Evolutionary conservation across 2,797 vertebrate species (phyloP), one percentile per base, ranked within the genome.

Genomic region (Darevskia nairensis): DNA sequence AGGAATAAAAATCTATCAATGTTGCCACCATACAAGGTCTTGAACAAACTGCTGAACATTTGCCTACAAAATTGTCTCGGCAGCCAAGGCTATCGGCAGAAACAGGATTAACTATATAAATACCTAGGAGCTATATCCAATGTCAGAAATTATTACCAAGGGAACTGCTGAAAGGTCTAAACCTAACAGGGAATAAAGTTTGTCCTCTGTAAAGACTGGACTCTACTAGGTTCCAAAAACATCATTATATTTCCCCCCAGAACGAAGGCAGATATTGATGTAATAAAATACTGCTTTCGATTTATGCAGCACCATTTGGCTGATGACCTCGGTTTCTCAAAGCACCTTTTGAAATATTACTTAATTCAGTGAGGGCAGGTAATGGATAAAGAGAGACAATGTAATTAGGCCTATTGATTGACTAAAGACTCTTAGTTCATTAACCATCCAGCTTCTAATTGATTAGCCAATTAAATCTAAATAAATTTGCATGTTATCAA

Each of bases 101-200:
- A 93, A 86, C 13, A 83, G 93, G 89, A 92, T 95, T 95, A 94
- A 93, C 44, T 87, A 80, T 86, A 88, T 92, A 90, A 91, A 83
- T 92, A 92, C 83, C 86, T 66, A 9, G 64, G 83, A 92, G 80
- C 50, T 66, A 32, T 75, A 92, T 79, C 72, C 84, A 23, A 76
- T 90, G 86, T 83, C 82, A 92, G 89, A 92, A 92, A 88, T 92
- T 92, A 93, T 95, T 93, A 93, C 72, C 89, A 86, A 92, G 88
- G 84, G 86, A 92, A 78, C 29, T 86, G 84, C 3, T 93, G 89
- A 95, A 92, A 90, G 72, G 86, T 91, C 84, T 91, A 91, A 94
- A 91, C 87, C 88, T 94, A 64, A 25, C 84, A 92, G 90, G 90
- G 89, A 78, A 85, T 90, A 50, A 94, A 91, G 55, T 88, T 64